Conservation (phyloP, 1,140 invertebrate genomes). For the Drosophila chauvacae region DNA sequence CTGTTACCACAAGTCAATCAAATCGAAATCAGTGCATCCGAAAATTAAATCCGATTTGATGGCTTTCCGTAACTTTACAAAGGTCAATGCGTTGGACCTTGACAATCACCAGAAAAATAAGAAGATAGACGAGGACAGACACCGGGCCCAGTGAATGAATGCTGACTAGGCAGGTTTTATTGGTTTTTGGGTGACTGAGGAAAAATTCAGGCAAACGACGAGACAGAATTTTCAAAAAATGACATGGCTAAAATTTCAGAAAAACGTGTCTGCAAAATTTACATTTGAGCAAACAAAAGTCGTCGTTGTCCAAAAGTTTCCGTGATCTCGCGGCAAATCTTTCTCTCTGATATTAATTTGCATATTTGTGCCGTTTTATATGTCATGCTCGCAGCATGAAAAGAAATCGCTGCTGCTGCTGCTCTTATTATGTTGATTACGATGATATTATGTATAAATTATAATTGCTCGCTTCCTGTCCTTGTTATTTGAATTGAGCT, state of each 20-base stretch:
- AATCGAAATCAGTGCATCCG: constrained; percentile 41
- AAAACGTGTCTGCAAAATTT: constrained; percentile 48
- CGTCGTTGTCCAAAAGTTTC: constrained; percentile 19
- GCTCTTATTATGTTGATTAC: constrained; percentile 59
- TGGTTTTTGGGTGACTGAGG: constrained; percentile 1
- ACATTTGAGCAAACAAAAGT: constrained; percentile 27
- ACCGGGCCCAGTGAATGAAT: constrained; percentile 42
- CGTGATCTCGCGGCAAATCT: constrained; percentile 26
- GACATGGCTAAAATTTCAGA: constrained; percentile 10
- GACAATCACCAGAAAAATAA: constrained; percentile 49
- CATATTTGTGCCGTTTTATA: constrained; percentile 26
- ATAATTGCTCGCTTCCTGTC: constrained; percentile 70
- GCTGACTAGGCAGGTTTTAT: constrained; percentile 64
- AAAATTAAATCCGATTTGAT: constrained; percentile 28
- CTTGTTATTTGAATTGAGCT: constrained; percentile 36
- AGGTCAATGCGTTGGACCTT: constrained; percentile 65
- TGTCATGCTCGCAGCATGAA: constrained; percentile 18
- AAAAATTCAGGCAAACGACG: constrained; percentile 16
- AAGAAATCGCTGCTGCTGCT: constrained; percentile 23
- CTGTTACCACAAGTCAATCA: constrained; percentile 17
- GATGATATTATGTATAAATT: constrained; percentile 65
- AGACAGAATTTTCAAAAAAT: constrained; percentile 47
- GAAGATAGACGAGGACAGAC: constrained; percentile 28
- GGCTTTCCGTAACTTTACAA: constrained; percentile 58
- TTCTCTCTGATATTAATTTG: constrained; percentile 38